Conservation (phyloP, 2,888 invertebrate species). For the Entomobrya multifasciata region DNA sequence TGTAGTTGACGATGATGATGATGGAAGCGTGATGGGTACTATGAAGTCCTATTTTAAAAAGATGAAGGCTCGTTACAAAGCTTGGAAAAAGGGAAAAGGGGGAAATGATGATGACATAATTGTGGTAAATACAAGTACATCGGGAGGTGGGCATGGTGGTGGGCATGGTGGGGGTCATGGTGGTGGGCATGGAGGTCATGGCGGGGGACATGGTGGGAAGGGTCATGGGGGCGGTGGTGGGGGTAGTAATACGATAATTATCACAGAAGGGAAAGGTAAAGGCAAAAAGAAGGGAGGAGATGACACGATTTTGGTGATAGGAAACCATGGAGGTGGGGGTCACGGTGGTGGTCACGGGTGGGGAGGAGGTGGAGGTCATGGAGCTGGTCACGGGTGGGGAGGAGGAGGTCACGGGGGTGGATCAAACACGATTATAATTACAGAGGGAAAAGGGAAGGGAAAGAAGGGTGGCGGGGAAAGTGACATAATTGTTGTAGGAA, state of each 20-base stretch:
- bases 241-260: slow-evolving; percentile 18
- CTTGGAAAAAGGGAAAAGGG: too few species aligned
- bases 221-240: slow-evolving; percentile 35
- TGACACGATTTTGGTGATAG: slow-evolving; percentile 51
- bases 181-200: neutral
- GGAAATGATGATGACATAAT: too few species aligned
- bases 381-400: slow-evolving; percentile 35
- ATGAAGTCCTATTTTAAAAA: too few species aligned
- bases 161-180: too few species aligned
- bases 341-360: slow-evolving; percentile 24
- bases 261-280: slow-evolving; percentile 34
- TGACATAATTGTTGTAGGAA: slow-evolving; percentile 46
- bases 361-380: slow-evolving; percentile 40
- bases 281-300: neutral
- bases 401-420: slow-evolving; percentile 41
- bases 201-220: slow-evolving; percentile 28
- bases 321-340: slow-evolving; percentile 33
- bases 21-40: too few species aligned
- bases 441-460: slow-evolving; percentile 7
- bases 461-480: slow-evolving; percentile 51
- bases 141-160: too few species aligned
- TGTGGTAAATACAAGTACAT: too few species aligned
- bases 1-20: too few species aligned
- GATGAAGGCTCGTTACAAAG: too few species aligned
- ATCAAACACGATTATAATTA: neutral